Percentiles rank a stretch among this genome's conserved stretches.
These are phyloP conservation scores for Charadrius vociferus DNA, from an alignment of 2,113 vertebrate species.

Conservation along the genomic window DNA sequence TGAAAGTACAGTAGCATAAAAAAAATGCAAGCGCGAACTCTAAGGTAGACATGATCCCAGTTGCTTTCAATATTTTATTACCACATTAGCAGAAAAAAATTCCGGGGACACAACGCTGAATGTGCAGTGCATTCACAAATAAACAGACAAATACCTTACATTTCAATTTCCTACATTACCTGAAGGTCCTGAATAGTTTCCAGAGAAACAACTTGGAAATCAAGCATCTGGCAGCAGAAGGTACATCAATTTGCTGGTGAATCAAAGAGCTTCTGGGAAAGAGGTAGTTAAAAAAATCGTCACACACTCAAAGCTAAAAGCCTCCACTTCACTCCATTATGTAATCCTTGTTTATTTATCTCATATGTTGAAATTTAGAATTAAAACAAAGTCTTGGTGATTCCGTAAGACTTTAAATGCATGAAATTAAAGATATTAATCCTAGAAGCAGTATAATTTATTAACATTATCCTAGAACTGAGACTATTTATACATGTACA, in stretches of 20 bases:
- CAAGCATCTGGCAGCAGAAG: background rate
- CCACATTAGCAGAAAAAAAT: background rate
- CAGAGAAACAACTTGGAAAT: background rate
- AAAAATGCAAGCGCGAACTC: fast-evolving
- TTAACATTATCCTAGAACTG: background rate
- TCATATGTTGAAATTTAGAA: background rate
- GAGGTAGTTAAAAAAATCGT: background rate
- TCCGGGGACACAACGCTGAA: background rate
- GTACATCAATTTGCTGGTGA: background rate
- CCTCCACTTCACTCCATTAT: background rate
- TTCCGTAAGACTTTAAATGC: background rate
- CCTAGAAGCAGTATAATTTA: background rate
- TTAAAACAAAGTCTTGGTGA: background rate
- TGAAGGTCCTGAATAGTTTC: background rate
- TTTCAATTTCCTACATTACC: background rate
- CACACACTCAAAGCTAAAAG: background rate
- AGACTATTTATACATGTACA: background rate
- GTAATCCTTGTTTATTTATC: background rate
- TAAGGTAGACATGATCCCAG: background rate
- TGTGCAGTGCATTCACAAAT: background rate
- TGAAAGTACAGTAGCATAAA: background rate
- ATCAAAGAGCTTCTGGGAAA: background rate
- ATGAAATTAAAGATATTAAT: background rate
- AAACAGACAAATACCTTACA: background rate
- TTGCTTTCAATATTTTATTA: background rate